Percentiles rank a stretch among this genome's conserved stretches.
phyloP scores from a whole-genome alignment of 2,888 invertebrate species.

The Oxyscelio sp. region DNA sequence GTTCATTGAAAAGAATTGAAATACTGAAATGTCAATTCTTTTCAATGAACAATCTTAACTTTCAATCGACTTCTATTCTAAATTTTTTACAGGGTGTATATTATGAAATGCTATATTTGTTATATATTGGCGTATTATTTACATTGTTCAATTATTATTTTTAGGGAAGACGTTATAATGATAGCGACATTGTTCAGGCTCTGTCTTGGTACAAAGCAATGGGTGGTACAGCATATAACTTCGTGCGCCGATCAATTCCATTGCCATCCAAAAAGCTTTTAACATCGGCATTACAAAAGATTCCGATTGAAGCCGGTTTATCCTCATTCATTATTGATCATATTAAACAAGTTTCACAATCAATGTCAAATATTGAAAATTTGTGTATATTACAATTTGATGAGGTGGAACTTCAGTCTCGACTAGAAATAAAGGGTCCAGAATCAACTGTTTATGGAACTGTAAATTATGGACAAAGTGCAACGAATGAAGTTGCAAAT shows the following conservation, averaged over 20 bases:
- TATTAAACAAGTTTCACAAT: neutral
- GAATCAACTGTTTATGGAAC: neutral
- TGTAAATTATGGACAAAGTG: constrained; percentile 33
- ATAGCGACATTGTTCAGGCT: neutral
- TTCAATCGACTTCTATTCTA: too few relatives aligned
- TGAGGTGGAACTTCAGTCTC: neutral
- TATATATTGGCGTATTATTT: too few relatives aligned
- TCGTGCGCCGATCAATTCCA: neutral
- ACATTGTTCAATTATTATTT: neutral
- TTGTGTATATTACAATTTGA: constrained; percentile 11
- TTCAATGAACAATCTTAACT: too few relatives aligned
- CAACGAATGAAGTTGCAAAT: constrained; percentile 33
- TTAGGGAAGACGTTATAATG: neutral
- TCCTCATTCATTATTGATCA: neutral
- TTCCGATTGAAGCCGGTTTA: constrained; percentile 7
- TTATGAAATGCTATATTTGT: too few relatives aligned
- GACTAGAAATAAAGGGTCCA: neutral
- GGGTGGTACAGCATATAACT: constrained; percentile 8
- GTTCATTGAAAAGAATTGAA: too few relatives aligned
- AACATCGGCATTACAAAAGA: neutral
- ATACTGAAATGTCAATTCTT: too few relatives aligned
- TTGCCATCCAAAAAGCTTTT: neutral
- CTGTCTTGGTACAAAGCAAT: constrained; percentile 12
- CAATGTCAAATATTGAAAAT: neutral
- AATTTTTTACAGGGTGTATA: too few relatives aligned